Conservation (phyloP, 2,797 vertebrate genomes). For the Pseudochirops cupreus region DNA sequence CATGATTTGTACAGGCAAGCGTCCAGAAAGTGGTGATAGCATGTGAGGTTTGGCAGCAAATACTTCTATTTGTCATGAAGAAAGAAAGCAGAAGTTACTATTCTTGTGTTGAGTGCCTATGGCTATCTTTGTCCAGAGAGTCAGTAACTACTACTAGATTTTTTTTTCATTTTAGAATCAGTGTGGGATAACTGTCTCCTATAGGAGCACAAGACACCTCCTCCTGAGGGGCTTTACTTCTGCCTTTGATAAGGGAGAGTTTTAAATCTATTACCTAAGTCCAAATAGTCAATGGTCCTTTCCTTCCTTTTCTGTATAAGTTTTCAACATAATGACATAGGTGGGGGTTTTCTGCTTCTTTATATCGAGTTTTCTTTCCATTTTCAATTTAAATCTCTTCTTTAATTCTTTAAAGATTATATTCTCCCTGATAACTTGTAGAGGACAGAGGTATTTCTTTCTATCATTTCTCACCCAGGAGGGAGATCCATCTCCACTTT, state of each 20-base stretch:
- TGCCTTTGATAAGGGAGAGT: background rate
- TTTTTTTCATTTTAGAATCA: background rate
- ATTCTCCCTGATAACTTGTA: background rate
- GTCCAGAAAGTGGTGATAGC: background rate
- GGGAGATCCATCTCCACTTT: background rate
- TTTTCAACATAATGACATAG: background rate
- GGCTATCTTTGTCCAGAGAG: background rate
- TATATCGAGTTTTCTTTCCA: background rate
- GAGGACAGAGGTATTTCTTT: background rate
- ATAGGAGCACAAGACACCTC: background rate
- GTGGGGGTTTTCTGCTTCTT: background rate
- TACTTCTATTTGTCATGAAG: background rate
- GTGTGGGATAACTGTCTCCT: background rate
- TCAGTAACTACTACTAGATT: background rate
- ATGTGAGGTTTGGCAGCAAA: background rate
- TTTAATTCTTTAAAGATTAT: background rate
- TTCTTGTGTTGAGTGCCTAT: background rate
- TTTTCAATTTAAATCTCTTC: background rate
- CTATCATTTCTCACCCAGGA: background rate
- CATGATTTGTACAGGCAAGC: background rate
- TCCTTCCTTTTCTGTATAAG: background rate
- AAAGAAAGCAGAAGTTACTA: background rate
- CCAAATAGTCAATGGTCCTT: background rate
- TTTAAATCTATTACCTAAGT: background rate
- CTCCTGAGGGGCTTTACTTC: background rate